A percentile compares a stretch with the other conserved stretches of the same genome.
Evolutionary conservation across 2,797 vertebrate genomes (phyloP).

Genomic region (Peromyscus melanophrys): DNA sequence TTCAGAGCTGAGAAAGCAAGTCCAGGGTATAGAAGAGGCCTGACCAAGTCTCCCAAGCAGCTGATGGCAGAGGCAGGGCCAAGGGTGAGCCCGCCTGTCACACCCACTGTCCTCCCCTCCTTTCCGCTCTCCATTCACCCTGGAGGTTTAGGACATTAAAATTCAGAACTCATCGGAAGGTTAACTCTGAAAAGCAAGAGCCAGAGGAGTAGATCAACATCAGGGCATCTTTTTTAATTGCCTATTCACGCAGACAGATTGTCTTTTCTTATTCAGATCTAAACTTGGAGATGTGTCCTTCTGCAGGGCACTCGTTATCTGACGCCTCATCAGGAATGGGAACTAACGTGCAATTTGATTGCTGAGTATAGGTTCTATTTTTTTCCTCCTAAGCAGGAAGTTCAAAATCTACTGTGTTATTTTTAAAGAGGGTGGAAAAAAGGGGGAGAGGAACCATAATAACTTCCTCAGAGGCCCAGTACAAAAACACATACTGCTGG

Average conservation of each 20-base stretch:
- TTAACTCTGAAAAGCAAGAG: slow-evolving; percentile 50
- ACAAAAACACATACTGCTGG: background rate
- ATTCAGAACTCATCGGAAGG: slow-evolving; percentile 56
- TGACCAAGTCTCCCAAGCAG: background rate
- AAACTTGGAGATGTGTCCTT: slow-evolving; percentile 79
- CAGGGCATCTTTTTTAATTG: slow-evolving; percentile 79
- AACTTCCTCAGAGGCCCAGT: slow-evolving; percentile 11
- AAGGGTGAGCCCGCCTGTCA: background rate
- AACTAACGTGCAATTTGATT: slow-evolving; percentile 59
- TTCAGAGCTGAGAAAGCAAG: slow-evolving; percentile 1
- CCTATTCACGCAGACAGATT: slow-evolving; percentile 74
- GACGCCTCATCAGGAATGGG: slow-evolving; percentile 74
- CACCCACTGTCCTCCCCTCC: background rate
- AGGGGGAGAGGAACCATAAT: slow-evolving; percentile 13
- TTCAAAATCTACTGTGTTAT: slow-evolving; percentile 82
- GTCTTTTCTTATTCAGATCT: slow-evolving; percentile 77
- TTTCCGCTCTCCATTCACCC: background rate
- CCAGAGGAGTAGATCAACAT: background rate
- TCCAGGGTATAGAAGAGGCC: background rate
- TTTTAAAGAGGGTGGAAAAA: slow-evolving; percentile 69
- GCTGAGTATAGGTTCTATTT: slow-evolving; percentile 74
- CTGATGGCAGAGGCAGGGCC: background rate
- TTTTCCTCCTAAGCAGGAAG: slow-evolving; percentile 79
- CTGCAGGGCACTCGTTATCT: slow-evolving; percentile 43
- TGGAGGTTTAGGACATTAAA: slow-evolving; percentile 3